Base-by-base conservation (phyloP, 2,113 vertebrate genomes). In the Oncorhynchus kisutch region DNA sequence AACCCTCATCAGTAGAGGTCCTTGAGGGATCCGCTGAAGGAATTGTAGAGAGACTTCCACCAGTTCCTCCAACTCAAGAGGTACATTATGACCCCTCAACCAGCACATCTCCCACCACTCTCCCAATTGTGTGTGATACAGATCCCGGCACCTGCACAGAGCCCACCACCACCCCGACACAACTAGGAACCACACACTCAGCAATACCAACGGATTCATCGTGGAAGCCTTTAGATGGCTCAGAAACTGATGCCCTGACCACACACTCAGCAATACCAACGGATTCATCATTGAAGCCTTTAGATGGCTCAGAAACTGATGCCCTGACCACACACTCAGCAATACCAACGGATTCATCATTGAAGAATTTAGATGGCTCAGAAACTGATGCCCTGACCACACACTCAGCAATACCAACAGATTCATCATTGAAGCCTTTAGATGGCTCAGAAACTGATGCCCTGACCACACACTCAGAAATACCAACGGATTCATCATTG, bases 41-140 rank as follows among this genome's bases (percentile, higher is more conserved):
- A 73, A 3, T 18, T 67, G 2, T 85, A 9, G 71, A 88, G 66
- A 78, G 0, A 57, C 1, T 7, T 9, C 82, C 90, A 31, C 83
- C 65, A 3, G 4, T 4, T 13, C 24, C 29, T 8, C 20, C 51
- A 34, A 3, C 27, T 12, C 25, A 68, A 39, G 64, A 9, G 14
- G 22, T 11, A 39, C 67, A 73, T 51, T 54, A 62, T n/a, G 70
- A 81, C 20, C 0, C 39, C 9, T 67, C 78, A 14, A 14, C 49
- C 20, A 20, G 18, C 5, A 20, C 14, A 14, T 57, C 16, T 57
- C 14, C 39, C 8, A 45, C 9, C 8, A 8, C 8, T 45, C 2
- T 45, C 39, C 39, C 39, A 45, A 11, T 45, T 11, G 9, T 45
- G 39, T 45, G 39, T 45, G 39, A 45, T 45, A 45, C 39, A 45